These are phyloP conservation scores for Pinctada fucata DNA, from an alignment of 2,888 invertebrate species.

Conservation along the genomic window DNA sequence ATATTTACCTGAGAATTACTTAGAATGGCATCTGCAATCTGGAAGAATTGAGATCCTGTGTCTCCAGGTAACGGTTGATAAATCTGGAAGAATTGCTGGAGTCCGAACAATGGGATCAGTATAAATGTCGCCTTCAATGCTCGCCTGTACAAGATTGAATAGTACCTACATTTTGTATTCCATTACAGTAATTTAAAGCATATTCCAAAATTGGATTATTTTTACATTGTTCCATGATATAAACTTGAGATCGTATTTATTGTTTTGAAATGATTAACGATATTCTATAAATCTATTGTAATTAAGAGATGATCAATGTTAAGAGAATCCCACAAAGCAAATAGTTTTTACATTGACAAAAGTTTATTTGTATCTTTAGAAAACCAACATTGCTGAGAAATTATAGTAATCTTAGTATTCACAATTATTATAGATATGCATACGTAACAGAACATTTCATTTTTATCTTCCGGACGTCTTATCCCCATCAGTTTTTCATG, in stretches of 20 bases:
- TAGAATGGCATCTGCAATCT: constrained; percentile 57
- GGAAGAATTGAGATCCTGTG: constrained; percentile 48
- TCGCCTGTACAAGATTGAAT: constrained; percentile 54
- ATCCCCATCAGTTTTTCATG: background rate
- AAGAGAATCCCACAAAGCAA: too few species aligned
- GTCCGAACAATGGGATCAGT: constrained; percentile 72
- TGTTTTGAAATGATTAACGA: too few species aligned
- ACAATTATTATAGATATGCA: too few species aligned
- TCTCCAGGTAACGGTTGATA: constrained; percentile 62
- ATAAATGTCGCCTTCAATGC: constrained; percentile 74
- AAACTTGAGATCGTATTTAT: background rate
- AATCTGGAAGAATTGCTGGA: constrained; percentile 71
- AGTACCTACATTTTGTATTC: background rate
- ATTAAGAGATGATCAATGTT: too few species aligned
- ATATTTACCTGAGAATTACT: constrained; percentile 63
- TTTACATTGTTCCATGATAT: background rate
- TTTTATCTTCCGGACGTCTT: too few species aligned
- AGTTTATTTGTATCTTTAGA: too few species aligned
- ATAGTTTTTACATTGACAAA: too few species aligned
- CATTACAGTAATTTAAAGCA: too few species aligned
- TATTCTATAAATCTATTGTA: too few species aligned
- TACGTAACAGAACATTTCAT: too few species aligned
- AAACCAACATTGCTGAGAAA: too few species aligned
- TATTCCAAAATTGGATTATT: background rate
- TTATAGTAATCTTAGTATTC: too few species aligned